A percentile compares a stretch with the other conserved stretches of the same genome.
phyloP scores from a whole-genome alignment of 1,140 invertebrate species.

The Brachionus sp. region DNA sequence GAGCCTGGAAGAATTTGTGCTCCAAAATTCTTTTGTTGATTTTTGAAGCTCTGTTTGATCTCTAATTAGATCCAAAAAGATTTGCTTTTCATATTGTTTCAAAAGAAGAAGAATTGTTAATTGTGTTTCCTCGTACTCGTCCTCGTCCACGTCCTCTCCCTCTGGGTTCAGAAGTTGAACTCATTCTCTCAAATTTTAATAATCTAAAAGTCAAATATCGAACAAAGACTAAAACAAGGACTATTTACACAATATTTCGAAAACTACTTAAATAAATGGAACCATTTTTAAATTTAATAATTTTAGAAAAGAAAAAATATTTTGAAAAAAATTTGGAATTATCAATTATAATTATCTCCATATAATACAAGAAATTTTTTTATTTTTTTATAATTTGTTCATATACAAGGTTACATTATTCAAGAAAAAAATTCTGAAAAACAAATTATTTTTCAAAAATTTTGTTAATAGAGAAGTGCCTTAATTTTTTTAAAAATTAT shows the following conservation, averaged over 20 bases:
- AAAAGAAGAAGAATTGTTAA: neutral
- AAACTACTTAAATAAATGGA: neutral
- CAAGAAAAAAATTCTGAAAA: neutral
- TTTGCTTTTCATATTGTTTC: no score
- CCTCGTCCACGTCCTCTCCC: neutral
- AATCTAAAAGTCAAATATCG: neutral
- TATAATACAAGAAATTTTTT: neutral
- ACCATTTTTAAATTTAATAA: neutral
- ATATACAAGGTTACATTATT: neutral
- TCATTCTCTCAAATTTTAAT: neutral
- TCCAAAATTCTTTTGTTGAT: no score
- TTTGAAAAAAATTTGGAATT: neutral
- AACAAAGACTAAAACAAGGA: neutral
- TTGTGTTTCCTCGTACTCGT: neutral
- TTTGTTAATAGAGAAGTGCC: neutral
- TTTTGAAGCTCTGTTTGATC: no score
- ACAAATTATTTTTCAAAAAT: neutral
- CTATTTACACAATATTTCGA: neutral
- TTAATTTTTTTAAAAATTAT: constrained; percentile 1
- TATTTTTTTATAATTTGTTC: neutral
- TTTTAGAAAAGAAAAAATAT: neutral
- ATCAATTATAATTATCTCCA: neutral
- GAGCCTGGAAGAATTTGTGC: no score
- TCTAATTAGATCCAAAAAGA: no score
- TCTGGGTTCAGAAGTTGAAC: neutral